Percentiles rank a stretch among this genome's conserved stretches.
Conservation (phyloP, 2,888 invertebrate genomes). For the Muschampia plurimacula region DNA sequence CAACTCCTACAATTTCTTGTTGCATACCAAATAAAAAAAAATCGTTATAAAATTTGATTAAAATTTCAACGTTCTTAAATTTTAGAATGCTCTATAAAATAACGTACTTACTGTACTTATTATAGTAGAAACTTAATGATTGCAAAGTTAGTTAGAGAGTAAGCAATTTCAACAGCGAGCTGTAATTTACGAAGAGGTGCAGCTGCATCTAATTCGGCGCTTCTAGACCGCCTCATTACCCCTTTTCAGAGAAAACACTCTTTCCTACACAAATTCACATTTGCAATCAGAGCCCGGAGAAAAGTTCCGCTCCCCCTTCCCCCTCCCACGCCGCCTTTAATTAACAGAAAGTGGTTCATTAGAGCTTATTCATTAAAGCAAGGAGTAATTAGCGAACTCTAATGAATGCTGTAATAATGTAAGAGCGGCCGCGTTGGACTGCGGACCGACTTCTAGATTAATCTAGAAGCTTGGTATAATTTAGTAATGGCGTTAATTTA, state of each 20-base stretch:
- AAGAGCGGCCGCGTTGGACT: slow-evolving; percentile 85
- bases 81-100: neutral
- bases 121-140: slow-evolving; percentile 7
- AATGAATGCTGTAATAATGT: slow-evolving; percentile 93
- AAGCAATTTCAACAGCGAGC: slow-evolving; percentile 50
- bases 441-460: slow-evolving; percentile 84
- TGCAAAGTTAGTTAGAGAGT: slow-evolving; percentile 9
- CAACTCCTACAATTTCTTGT: no score
- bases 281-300: slow-evolving; percentile 85
- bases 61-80: neutral
- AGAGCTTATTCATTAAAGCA: slow-evolving; percentile 96
- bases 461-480: slow-evolving; percentile 82
- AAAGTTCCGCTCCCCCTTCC: slow-evolving; percentile 70
- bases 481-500: slow-evolving; percentile 83
- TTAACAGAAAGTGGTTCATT: slow-evolving; percentile 96
- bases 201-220: slow-evolving; percentile 78
- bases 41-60: no score
- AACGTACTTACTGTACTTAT: neutral
- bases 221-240: slow-evolving; percentile 82
- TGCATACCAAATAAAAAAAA: no score
- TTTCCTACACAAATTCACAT: slow-evolving; percentile 86
- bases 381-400: slow-evolving; percentile 96
- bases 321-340: slow-evolving; percentile 89
- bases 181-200: slow-evolving; percentile 60
- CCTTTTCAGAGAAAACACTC: slow-evolving; percentile 80